Evolutionary conservation across 1,140 invertebrate genomes (phyloP).

Genomic region (Eufriesea mexicana): DNA sequence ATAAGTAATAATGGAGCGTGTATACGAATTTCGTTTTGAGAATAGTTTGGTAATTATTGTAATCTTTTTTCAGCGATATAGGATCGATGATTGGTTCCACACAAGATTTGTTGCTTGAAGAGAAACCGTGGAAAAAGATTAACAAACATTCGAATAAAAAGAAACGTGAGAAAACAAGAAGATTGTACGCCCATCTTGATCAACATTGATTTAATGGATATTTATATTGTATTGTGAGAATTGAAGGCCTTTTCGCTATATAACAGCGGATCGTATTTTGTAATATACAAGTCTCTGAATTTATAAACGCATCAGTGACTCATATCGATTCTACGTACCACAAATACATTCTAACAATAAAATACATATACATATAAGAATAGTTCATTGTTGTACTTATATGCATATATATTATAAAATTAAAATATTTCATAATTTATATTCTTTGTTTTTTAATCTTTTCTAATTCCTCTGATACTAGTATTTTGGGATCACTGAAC

Average conservation of each 20-base stretch:
- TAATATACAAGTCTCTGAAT: constrained; percentile 40
- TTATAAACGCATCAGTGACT: constrained; percentile 11
- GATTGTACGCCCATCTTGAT: constrained; percentile 91
- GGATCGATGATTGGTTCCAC: constrained; percentile 71
- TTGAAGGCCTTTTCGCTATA: constrained; percentile 52
- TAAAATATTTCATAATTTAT: constrained; percentile 54
- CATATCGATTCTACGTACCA: constrained; percentile 39
- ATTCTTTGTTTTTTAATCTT: constrained; percentile 22
- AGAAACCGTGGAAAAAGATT: constrained; percentile 92
- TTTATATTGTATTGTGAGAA: constrained; percentile 15
- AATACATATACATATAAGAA: constrained; percentile 49
- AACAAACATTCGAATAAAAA: constrained; percentile 91
- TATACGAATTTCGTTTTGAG: constrained; percentile 4
- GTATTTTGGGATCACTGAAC: not conserved
- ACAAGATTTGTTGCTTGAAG: constrained; percentile 66
- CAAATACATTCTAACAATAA: constrained; percentile 44
- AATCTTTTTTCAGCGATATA: constrained; percentile 76
- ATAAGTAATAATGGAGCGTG: constrained; percentile 26
- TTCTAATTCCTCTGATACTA: not conserved
- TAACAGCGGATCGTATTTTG: constrained; percentile 44
- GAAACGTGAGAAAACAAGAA: constrained; percentile 93
- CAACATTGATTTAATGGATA: constrained; percentile 83
- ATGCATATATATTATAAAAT: constrained; percentile 51
- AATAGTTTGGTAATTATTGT: constrained; percentile 68
- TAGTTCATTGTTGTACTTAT: constrained; percentile 33